Evolutionary conservation across 92 coral and sea anemone species (phyloP), one percentile per base, ranked within the genome.

Genomic region (Actinernus sp.): DNA sequence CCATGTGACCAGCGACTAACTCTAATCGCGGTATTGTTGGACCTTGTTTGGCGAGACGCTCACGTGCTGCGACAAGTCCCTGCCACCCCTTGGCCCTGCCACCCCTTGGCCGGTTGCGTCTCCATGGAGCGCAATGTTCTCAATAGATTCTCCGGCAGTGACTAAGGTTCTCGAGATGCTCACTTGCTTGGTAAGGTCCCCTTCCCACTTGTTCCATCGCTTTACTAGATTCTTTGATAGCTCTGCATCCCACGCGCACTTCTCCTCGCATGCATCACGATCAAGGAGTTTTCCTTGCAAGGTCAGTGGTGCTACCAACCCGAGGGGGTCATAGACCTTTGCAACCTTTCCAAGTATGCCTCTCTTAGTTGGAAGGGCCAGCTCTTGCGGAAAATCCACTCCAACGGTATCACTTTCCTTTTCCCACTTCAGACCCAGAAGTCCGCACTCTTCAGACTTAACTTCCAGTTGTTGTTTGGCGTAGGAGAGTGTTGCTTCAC

Each of bases 251-350:
- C n/a, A n/a, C 27, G 70, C 77, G 22, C 71, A 32, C 72, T 34
- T 59, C 37, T 21, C 50, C 22, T 73, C 54, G 53, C 82, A 82
- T 9, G 57, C 88, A 14, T 82, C 71, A 26, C 82, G 56, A 52
- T 82, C 64, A 9, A 82, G 46, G 24, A 73, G 37, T 46, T 82
- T 82, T 18, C 88, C 81, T 37, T 41, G 32, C 33, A 53, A 68
- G 20, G 55, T 70, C 7, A 49, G 48, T 19, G 86, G 81, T 2
- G 81, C 31, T 3, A 25, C 79, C 20, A 80, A 48, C 2, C 87
- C 87, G 3, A 80, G 67, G 19, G 88, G 88, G 32, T 82, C 88
- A 47, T 62, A n/a, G n/a, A n/a, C n/a, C n/a, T n/a, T n/a, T n/a
- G n/a, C n/a, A n/a, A n/a, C n/a, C n/a, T n/a, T n/a, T 63, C 63